Base-by-base conservation (phyloP, 2,888 invertebrate species). In the Saturnia japonica region DNA sequence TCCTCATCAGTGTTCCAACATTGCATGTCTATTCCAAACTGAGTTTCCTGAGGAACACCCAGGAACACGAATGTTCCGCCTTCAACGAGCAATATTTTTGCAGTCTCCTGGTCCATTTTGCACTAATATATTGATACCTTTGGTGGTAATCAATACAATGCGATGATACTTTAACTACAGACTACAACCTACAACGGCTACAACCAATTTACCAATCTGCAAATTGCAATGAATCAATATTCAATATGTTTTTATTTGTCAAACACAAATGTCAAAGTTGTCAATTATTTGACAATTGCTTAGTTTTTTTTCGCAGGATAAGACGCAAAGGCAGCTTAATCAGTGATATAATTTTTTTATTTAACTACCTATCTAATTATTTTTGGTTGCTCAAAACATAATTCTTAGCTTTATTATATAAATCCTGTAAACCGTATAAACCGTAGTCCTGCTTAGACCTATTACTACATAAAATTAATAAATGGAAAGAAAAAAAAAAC, bases 11-110 rank as follows among this genome's bases (percentile, higher is more conserved):
- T 97, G 75, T 96, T 97, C 97, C 99, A 99, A 80, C 93, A 93
- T 80, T 93, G 87, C 93, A 94, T 92, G 89, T 99, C 99, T 75
- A 99, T 98, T n/a, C 99, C 99, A 90, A 99, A 97, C 90, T 99
- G 98, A 0, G 99, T 98, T 71, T 98, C 98, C 76, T 95, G 93
- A 0, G 99, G 99, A 54, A 99, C 97, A 73, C 98, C 96, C 4
- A 98, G 95, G 73, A 99, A 95, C 66, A 99, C 94, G 70, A 99
- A 95, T 3, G 96, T 96, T 0, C 96, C 98, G 57, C 98, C 98
- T 88, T 98, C 96, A 1, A 95, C 91, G 54, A 98, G 95, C 62
- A 99, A 93, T 73, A 95, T 95, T 81, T 95, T 95, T 0, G 98
- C 98, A 68, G 96, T 94, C 70, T 96, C 95, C 77, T 96, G 97